phyloP scores from a whole-genome alignment of 2,888 invertebrate species.

The Phania funesta region DNA sequence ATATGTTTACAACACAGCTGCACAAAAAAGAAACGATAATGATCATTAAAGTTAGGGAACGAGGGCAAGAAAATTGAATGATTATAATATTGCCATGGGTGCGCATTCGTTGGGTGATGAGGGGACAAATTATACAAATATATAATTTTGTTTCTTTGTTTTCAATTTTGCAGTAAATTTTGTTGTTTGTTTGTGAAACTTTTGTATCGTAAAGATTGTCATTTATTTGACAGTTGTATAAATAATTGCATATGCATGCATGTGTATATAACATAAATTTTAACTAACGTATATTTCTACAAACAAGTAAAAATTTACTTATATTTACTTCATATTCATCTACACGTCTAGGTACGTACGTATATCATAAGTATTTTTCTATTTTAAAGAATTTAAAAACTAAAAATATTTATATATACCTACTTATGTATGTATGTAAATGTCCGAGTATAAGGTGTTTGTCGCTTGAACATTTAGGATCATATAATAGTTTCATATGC shows the following conservation, averaged over 20 bases:
- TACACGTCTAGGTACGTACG: not conserved
- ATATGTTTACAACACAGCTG: slow-evolving; percentile 24
- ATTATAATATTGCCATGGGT: slow-evolving; percentile 8
- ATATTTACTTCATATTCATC: not conserved
- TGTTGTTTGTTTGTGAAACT: slow-evolving; percentile 14
- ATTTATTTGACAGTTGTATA: slow-evolving; percentile 67
- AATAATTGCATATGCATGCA: slow-evolving; percentile 66
- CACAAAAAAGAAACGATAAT: not conserved
- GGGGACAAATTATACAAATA: slow-evolving; percentile 21
- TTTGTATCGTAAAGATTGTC: slow-evolving; percentile 64
- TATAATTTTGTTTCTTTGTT: slow-evolving; percentile 24
- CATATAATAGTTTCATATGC: not conserved
- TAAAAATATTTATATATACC: too few species aligned
- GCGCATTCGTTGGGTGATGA: slow-evolving; percentile 21
- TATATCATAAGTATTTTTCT: too few species aligned
- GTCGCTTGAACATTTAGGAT: not conserved
- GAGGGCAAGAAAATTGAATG: not conserved
- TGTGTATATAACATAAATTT: slow-evolving; percentile 62
- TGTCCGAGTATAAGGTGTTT: slow-evolving; percentile 10
- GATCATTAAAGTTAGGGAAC: not conserved
- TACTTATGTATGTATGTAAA: not conserved
- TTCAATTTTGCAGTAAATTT: slow-evolving; percentile 16
- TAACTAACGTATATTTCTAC: slow-evolving; percentile 30
- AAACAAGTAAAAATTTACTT: not conserved
- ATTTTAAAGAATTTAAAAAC: too few species aligned